Base-by-base conservation (phyloP, 2,797 vertebrate genomes). In the Chelmon rostratus region DNA sequence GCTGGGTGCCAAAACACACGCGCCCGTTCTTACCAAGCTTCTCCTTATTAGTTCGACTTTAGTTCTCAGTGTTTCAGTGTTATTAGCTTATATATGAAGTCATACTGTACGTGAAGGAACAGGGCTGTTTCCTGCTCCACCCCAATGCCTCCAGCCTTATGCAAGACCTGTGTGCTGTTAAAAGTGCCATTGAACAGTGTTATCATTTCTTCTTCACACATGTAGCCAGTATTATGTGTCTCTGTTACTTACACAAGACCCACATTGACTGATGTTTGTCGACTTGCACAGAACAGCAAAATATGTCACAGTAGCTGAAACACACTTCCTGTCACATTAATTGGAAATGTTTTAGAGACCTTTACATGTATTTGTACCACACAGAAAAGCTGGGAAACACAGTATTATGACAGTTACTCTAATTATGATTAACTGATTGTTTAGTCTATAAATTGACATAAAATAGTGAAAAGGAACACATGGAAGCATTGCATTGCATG, bases 151-250 rank as follows among this genome's bases (percentile, higher is more conserved):
- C 93, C 94, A 94, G 95, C 95, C 95, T 95, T 96, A 96, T 95
- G 95, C 95, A 96, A 95, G 94, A 95, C 94, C 95, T 92, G 92
- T 91, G 94, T 95, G 93, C 95, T 96, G 95, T 95, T 93, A 91
- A 94, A 93, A 94, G 94, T 95, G 95, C 94, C 95, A 96, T 95
- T 95, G 90, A 94, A 91, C 92, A 93, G 93, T 93, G 84, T 94
- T 93, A 82, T 88, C 38, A 38, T 92, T 88, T 88, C 53, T 79
- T 82, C 76, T 89, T 82, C 87, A 81, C 82, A 84, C 85, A 86
- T 87, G 89, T 92, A 90, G 90, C 90, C 89, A 90, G 90, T 91
- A 78, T 91, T 88, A 87, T 78, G 84, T 87, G 58, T 81, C 83
- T 88, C 73, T 88, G 80, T 86, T 85, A 76, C 82, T 76, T 49